Percentiles rank a stretch among this genome's conserved stretches.
Evolutionary conservation across 2,888 invertebrate species (phyloP).

Genomic region (Quadroppia sp.): DNA sequence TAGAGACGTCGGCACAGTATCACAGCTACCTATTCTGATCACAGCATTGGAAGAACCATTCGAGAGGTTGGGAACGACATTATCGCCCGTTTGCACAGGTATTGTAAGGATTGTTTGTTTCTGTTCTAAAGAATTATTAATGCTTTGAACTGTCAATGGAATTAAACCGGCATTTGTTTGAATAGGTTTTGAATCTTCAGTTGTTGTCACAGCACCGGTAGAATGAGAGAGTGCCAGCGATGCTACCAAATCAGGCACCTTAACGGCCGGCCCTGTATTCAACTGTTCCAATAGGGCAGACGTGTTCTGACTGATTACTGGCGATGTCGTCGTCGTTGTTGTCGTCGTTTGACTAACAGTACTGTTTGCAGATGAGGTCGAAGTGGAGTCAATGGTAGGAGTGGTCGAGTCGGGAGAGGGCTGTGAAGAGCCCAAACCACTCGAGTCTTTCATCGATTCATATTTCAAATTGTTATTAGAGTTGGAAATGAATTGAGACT

Average conservation of each 20-base stretch:
- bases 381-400: constrained; percentile 42
- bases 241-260: constrained; percentile 42
- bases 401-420: constrained; percentile 45
- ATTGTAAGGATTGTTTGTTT: constrained; percentile 41
- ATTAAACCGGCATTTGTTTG: constrained; percentile 41
- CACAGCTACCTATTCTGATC: constrained; percentile 30
- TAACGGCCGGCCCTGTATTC: constrained; percentile 46
- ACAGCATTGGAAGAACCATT: constrained; percentile 33
- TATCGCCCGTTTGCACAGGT: constrained; percentile 27
- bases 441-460: constrained; percentile 39
- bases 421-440: constrained; percentile 44
- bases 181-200: constrained; percentile 38
- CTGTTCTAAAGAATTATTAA: constrained; percentile 36
- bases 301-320: constrained; percentile 40
- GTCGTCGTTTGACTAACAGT: constrained; percentile 26
- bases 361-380: constrained; percentile 41
- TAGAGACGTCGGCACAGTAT: constrained; percentile 23
- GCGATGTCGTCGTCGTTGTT: neutral
- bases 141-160: constrained; percentile 47
- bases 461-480: constrained; percentile 33
- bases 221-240: neutral
- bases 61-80: constrained; percentile 12
- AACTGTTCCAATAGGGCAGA: constrained; percentile 48
- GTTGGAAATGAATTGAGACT: constrained; percentile 23
- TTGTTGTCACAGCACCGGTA: neutral